Evolutionary conservation across 2,113 vertebrate species (phyloP).

Genomic region (Oxyruncus cristatus): DNA sequence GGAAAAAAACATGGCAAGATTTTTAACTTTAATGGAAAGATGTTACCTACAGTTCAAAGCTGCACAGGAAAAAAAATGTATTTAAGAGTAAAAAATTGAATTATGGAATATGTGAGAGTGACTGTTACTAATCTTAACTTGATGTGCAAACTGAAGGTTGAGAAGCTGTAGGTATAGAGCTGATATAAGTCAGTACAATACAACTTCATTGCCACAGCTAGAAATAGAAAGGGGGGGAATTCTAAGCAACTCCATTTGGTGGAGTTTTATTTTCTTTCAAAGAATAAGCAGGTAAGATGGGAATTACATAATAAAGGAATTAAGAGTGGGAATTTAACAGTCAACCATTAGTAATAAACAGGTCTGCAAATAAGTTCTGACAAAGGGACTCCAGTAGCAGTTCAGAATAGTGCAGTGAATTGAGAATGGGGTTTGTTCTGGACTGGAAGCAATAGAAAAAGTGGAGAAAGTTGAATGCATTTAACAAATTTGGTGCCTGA

Average conservation of each 20-base stretch:
- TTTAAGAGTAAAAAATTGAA: not conserved
- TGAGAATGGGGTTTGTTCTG: not conserved
- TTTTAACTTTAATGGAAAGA: not conserved
- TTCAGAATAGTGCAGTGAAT: not conserved
- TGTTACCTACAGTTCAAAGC: not conserved
- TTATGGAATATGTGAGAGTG: not conserved
- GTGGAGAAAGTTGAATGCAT: not conserved
- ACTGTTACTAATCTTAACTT: not conserved
- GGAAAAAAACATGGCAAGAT: not conserved
- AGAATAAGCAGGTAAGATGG: not conserved
- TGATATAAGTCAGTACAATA: not conserved
- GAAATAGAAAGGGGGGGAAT: not conserved
- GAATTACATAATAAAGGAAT: not conserved
- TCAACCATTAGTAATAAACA: not conserved
- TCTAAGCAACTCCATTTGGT: not conserved
- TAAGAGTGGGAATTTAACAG: not conserved
- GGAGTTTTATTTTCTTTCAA: not conserved
- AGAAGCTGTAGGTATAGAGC: not conserved
- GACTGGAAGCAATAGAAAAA: not conserved
- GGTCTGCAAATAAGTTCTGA: not conserved
- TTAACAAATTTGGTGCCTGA: not conserved
- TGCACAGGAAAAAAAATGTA: not conserved
- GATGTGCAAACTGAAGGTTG: not conserved
- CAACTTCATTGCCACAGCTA: not conserved
- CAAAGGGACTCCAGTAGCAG: not conserved